phyloP scores from a whole-genome alignment of 2,888 invertebrate genomes.

The Ectemnius continuus region DNA sequence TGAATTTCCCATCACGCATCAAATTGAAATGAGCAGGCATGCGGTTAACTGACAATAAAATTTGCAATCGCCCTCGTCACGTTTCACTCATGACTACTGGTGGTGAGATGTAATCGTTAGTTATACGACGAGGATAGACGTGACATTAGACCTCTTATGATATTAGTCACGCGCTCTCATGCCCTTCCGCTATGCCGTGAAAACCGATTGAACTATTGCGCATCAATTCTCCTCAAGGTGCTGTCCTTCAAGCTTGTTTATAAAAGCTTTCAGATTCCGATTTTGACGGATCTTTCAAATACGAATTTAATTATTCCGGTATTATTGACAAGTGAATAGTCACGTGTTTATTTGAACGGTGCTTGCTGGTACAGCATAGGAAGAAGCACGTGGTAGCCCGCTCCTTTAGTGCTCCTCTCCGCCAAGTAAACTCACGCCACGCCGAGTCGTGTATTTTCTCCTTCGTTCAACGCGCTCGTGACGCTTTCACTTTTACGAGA shows the following conservation, averaged over 20 bases:
- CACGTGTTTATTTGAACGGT: neutral
- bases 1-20: neutral
- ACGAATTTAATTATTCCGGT: too few relatives aligned
- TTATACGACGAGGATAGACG: neutral
- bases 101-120: constrained; percentile 2
- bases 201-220: too few relatives aligned
- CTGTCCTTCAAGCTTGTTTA: too few relatives aligned
- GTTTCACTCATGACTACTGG: neutral
- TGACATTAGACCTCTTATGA: constrained; percentile 1
- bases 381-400: constrained; percentile 22
- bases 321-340: too few relatives aligned
- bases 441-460: constrained; percentile 67
- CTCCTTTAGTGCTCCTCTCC: constrained; percentile 27
- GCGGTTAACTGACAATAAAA: constrained; percentile 1
- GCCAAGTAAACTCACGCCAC: constrained; percentile 26
- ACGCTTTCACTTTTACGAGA: constrained; percentile 74
- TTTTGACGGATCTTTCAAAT: too few relatives aligned
- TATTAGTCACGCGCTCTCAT: neutral
- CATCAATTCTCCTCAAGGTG: too few relatives aligned
- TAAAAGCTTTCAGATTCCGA: too few relatives aligned
- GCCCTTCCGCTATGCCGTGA: too few relatives aligned
- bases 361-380: neutral
- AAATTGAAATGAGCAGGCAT: neutral
- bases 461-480: constrained; percentile 66
- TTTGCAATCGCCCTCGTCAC: constrained; percentile 1